These are phyloP conservation scores for Drosophila navojoa DNA, from an alignment of 1,140 invertebrate species.

Conservation along the genomic window DNA sequence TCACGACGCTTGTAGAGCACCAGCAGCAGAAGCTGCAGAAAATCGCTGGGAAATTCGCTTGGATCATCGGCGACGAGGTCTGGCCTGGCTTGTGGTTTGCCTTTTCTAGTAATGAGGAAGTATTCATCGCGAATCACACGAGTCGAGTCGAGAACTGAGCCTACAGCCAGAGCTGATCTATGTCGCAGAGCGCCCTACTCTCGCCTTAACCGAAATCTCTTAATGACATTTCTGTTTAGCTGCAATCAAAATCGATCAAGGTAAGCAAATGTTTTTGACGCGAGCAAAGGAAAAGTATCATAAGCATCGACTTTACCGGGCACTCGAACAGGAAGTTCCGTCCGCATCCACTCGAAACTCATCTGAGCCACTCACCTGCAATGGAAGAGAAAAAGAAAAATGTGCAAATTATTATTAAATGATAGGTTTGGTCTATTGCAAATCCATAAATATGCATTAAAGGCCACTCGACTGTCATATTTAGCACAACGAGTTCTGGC, in stretches of 20 bases:
- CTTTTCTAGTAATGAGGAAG: conserved; percentile 22
- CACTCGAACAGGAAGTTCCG: not conserved
- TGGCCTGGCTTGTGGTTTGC: conserved; percentile 3
- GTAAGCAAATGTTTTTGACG: too few species aligned
- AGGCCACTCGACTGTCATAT: conserved; percentile 31
- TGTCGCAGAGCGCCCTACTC: not conserved
- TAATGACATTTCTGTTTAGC: too few species aligned
- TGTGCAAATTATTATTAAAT: conserved; percentile 27
- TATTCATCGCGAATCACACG: conserved; percentile 15
- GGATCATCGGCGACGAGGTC: conserved; percentile 1
- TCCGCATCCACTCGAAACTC: too few species aligned
- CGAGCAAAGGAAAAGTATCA: too few species aligned
- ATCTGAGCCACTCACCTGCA: conserved; percentile 61
- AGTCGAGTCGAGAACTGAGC: not conserved
- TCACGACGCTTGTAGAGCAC: conserved; percentile 21
- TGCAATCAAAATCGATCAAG: too few species aligned
- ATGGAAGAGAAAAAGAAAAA: conserved; percentile 32
- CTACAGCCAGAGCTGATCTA: not conserved
- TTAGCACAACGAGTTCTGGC: conserved; percentile 31
- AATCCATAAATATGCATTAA: conserved; percentile 25
- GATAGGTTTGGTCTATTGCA: conserved; percentile 3
- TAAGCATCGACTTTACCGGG: not conserved
- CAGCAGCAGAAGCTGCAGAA: conserved; percentile 20
- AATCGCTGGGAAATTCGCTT: conserved; percentile 38
- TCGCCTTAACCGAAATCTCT: too few species aligned